phyloP scores from a whole-genome alignment of 2,888 invertebrate genomes.

The Erebia aethiops region DNA sequence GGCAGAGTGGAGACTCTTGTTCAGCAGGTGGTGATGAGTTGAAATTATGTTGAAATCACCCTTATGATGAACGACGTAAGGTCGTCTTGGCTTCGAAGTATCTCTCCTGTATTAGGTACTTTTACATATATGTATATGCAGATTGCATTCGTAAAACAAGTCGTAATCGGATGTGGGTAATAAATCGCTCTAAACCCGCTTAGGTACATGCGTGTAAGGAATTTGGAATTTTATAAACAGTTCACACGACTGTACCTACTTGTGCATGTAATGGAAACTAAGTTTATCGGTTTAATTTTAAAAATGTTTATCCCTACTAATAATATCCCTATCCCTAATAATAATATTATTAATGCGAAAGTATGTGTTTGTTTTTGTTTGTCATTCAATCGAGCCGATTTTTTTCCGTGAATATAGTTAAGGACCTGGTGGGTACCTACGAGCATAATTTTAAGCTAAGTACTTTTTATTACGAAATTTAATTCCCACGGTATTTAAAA shows the following conservation, averaged over 20 bases:
- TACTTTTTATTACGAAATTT: too few species aligned
- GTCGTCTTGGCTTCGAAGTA: neutral
- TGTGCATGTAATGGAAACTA: neutral
- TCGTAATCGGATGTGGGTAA: constrained; percentile 58
- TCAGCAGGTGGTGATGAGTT: too few species aligned
- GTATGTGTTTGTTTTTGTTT: too few species aligned
- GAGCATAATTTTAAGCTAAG: too few species aligned
- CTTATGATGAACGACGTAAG: neutral
- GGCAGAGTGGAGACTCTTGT: too few species aligned
- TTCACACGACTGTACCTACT: constrained; percentile 58
- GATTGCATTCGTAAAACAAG: constrained; percentile 53
- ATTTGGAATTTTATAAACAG: constrained; percentile 55
- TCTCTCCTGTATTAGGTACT: neutral
- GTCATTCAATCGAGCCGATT: too few species aligned
- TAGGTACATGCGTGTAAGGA: constrained; percentile 45
- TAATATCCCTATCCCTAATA: too few species aligned
- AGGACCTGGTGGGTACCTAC: too few species aligned
- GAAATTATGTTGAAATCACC: neutral
- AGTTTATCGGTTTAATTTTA: neutral
- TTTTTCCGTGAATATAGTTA: too few species aligned
- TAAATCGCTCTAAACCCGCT: constrained; percentile 52
- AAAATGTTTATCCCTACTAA: too few species aligned
- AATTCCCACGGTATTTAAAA: too few species aligned
- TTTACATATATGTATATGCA: constrained; percentile 16
- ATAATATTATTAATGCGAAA: too few species aligned